Base-by-base conservation (phyloP, 2,888 invertebrate genomes). In the Helicoverpa assulta region DNA sequence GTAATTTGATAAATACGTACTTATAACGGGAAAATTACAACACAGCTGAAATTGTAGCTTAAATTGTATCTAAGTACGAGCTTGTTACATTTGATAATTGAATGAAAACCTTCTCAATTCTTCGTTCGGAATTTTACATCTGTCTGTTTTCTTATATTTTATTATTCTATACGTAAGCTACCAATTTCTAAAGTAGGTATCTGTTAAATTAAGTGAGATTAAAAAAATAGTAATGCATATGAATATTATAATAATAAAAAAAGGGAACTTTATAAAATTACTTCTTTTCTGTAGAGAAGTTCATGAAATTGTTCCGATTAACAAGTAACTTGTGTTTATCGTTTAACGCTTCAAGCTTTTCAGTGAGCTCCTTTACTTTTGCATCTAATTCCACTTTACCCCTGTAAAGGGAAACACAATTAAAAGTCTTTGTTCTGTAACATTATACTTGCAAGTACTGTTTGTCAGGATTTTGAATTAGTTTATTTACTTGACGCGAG, bases 311-410 rank as follows among this genome's bases (percentile, higher is more conserved):
- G 6, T 74, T 70, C 26, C 81, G 54, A 26, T 60, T 56, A 5
- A 67, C 47, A 57, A 82, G 65, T 59, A 47, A 58, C 60, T 76
- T 56, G 16, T 55, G 73, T 82, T 88, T 86, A 57, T 83, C 77
- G 18, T 80, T 69, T 40, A 91, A 67, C 18, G 50, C 76, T 69
- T 89, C 86, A 54, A 81, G 84, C 75, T 87, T 84, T 47, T 81
- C 73, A 2, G 80, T 76, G 10, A 90, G 63, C 14, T 78, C 70
- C 66, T 88, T 87, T 6, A 89, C 6, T 82, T 88, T 88, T 55
- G 81, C 84, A 14, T 87, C 83, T 65, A 92, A 81, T 29, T 89
- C 86, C 47, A 53, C 21, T 82, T 89, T 91, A 0, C 90, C 90
- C 3, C 92, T 92, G 86, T 57, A 87, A 88, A 58, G 33, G 55